Percentiles rank a stretch among this genome's conserved stretches.
These are phyloP conservation scores for Rhinichthys osculus DNA, from an alignment of 2,797 vertebrate genomes.

Conservation along the genomic window DNA sequence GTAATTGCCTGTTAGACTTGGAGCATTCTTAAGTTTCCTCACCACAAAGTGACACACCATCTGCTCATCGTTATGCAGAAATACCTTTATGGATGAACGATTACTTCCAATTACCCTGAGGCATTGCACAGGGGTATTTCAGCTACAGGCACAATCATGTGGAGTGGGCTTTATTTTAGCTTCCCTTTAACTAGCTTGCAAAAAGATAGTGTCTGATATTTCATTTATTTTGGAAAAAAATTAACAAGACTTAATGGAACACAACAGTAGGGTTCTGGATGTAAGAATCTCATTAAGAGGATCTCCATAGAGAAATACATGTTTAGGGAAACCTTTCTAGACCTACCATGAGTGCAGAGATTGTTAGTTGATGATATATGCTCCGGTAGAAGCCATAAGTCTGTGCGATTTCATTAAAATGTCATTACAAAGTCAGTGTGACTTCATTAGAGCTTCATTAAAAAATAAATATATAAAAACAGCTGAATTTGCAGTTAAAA, in stretches of 20 bases:
- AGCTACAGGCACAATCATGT: slow-evolving; percentile 15
- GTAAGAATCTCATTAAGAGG: not conserved
- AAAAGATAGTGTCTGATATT: slow-evolving; percentile 1
- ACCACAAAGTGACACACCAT: slow-evolving; percentile 30
- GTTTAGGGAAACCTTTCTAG: not conserved
- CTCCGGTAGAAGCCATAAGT: not conserved
- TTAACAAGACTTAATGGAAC: not conserved
- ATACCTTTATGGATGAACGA: slow-evolving; percentile 44
- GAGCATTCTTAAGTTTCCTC: slow-evolving; percentile 39
- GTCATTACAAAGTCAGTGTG: not conserved
- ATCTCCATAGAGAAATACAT: not conserved
- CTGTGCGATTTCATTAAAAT: not conserved
- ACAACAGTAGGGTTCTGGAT: not conserved
- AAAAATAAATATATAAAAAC: not conserved
- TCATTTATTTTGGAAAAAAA: not conserved
- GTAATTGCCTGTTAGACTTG: slow-evolving; percentile 53
- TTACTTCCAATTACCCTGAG: slow-evolving; percentile 43
- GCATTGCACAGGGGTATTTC: slow-evolving; percentile 7
- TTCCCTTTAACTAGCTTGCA: not conserved
- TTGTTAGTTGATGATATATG: not conserved
- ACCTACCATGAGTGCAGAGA: not conserved
- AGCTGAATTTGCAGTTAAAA: not conserved
- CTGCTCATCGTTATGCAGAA: slow-evolving; percentile 41
- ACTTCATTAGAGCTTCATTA: not conserved
- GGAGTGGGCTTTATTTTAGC: slow-evolving; percentile 18